Evolutionary conservation across 2,797 vertebrate genomes (phyloP).

Genomic region (Sandelia bainsii): DNA sequence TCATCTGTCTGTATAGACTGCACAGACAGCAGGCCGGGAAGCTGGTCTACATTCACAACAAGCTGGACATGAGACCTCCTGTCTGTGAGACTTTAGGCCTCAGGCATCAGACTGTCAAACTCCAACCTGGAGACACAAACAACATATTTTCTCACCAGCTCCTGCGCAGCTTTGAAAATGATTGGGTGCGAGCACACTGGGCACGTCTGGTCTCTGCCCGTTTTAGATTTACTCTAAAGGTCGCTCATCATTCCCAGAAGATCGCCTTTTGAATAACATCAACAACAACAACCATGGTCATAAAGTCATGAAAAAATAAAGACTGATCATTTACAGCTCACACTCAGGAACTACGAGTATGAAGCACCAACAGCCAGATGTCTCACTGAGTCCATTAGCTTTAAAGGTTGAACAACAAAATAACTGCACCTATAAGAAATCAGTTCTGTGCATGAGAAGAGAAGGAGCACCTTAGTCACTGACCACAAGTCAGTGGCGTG

Average conservation of each 20-base stretch:
- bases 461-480: slow-evolving; percentile 75
- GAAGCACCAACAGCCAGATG: background rate
- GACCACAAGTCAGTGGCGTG: slow-evolving; percentile 69
- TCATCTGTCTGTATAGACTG: slow-evolving; percentile 66
- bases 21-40: slow-evolving; percentile 36
- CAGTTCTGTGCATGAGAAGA: slow-evolving; percentile 28
- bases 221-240: slow-evolving; percentile 18
- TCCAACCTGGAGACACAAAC: slow-evolving; percentile 25
- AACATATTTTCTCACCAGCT: slow-evolving; percentile 42
- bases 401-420: no score
- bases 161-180: slow-evolving; percentile 39
- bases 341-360: background rate
- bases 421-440: background rate
- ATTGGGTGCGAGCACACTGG: slow-evolving; percentile 20
- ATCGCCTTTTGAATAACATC: slow-evolving; percentile 8
- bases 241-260: background rate
- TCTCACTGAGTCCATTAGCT: slow-evolving; percentile 4
- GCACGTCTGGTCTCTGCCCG: slow-evolving; percentile 24
- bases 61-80: slow-evolving; percentile 40
- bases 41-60: slow-evolving; percentile 48
- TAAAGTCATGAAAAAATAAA: background rate
- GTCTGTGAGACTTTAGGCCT: slow-evolving; percentile 24
- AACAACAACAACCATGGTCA: slow-evolving; percentile 2
- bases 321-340: background rate
- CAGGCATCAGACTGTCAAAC: slow-evolving; percentile 10